These are phyloP conservation scores for Cyclura pinguis DNA, from an alignment of 2,797 vertebrate genomes.

Conservation along the genomic window DNA sequence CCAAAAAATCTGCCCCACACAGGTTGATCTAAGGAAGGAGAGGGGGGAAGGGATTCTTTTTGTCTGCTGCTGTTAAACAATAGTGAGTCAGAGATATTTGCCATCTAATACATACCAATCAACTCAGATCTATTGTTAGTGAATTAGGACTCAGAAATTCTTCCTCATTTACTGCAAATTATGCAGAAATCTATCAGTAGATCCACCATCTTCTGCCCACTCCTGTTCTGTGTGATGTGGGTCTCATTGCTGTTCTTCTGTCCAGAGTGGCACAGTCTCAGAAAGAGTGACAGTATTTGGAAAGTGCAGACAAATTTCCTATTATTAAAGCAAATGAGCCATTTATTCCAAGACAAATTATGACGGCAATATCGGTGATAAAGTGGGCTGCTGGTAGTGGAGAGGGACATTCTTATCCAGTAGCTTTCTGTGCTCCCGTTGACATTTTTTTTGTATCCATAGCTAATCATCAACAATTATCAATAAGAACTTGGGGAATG, in stretches of 20 bases:
- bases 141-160: background rate
- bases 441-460: conserved; percentile 57
- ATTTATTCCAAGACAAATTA: conserved; percentile 44
- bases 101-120: background rate
- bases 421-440: conserved; percentile 42
- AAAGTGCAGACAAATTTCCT: background rate
- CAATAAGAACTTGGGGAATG: conserved; percentile 65
- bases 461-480: conserved; percentile 70
- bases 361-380: background rate
- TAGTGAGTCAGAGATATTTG: background rate
- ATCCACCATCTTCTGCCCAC: background rate
- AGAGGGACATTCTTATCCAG: conserved; percentile 39
- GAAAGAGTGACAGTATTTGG: conserved; percentile 3
- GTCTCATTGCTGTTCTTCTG: background rate
- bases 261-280: background rate
- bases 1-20: background rate
- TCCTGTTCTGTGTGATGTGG: background rate
- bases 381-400: background rate
- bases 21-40: background rate
- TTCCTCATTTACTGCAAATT: background rate
- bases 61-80: background rate
- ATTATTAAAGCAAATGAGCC: conserved; percentile 11
- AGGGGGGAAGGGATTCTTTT: background rate
- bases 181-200: background rate
- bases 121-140: background rate